Conservation (phyloP, 1,140 invertebrate genomes). For the Papilio polyxenes region DNA sequence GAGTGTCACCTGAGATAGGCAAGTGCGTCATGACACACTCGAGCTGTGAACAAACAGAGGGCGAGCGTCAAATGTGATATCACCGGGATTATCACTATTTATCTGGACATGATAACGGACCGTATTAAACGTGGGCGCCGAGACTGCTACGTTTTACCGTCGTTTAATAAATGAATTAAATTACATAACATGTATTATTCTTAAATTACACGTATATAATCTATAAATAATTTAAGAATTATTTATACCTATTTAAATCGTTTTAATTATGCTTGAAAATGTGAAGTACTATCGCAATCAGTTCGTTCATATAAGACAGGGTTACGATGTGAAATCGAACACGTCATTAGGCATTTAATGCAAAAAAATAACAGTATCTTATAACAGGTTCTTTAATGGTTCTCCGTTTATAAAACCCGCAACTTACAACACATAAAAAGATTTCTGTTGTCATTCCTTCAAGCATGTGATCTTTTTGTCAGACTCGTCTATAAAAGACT, state of each 20-base stretch:
- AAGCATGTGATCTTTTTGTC: slow-evolving; percentile 23
- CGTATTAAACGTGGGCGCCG: slow-evolving; percentile 31
- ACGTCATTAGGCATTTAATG: slow-evolving; percentile 14
- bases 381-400: not conserved
- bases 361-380: slow-evolving; percentile 27
- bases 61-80: slow-evolving; percentile 62
- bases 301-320: not conserved
- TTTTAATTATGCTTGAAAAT: not conserved
- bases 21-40: slow-evolving; percentile 32
- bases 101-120: slow-evolving; percentile 43
- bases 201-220: not conserved
- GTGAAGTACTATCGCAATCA: not conserved
- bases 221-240: no score
- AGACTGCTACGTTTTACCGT: not conserved
- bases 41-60: slow-evolving; percentile 54
- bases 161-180: slow-evolving; percentile 4
- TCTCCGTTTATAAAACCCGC: not conserved
- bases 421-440: slow-evolving; percentile 2
- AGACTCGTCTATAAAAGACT: slow-evolving; percentile 38
- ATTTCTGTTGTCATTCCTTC: slow-evolving; percentile 21
- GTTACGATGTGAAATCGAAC: slow-evolving; percentile 12
- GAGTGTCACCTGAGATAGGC: slow-evolving; percentile 21
- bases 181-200: not conserved
- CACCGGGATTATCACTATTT: slow-evolving; percentile 68
- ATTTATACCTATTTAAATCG: no score